These are phyloP conservation scores for Meleagris gallopavo DNA, from an alignment of 2,113 vertebrate species.

Conservation along the genomic window DNA sequence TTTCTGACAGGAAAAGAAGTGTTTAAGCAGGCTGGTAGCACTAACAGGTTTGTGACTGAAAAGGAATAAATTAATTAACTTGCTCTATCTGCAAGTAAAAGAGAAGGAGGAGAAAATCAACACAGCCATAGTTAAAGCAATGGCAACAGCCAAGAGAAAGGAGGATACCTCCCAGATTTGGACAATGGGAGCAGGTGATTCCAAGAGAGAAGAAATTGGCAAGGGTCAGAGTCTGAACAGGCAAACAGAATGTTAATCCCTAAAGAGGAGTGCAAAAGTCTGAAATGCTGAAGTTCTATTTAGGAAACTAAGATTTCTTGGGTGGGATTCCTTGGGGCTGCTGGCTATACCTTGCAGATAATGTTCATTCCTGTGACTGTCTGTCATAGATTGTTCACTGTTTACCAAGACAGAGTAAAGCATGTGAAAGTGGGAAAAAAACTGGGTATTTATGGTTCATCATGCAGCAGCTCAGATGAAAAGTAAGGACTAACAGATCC, in stretches of 20 bases:
- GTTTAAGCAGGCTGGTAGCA: neutral
- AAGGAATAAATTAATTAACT: neutral
- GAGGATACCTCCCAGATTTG: neutral
- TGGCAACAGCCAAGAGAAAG: neutral
- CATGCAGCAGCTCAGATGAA: neutral
- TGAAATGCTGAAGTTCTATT: neutral
- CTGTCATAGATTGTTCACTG: neutral
- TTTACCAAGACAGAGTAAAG: neutral
- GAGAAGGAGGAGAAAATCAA: neutral
- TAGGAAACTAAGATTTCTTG: neutral
- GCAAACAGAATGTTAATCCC: neutral
- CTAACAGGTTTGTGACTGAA: neutral
- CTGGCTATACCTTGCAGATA: neutral
- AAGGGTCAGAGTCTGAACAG: neutral
- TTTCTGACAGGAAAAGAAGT: neutral
- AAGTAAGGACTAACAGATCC: neutral
- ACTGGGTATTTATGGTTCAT: neutral
- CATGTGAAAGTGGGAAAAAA: neutral
- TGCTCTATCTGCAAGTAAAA: neutral
- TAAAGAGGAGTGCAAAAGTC: neutral
- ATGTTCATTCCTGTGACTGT: neutral
- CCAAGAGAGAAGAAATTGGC: neutral
- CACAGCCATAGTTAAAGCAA: neutral
- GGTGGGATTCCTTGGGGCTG: neutral
- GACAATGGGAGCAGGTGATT: rapidly evolving